These are phyloP conservation scores for Strigops habroptila DNA, from an alignment of 2,113 vertebrate species.

Conservation along the genomic window DNA sequence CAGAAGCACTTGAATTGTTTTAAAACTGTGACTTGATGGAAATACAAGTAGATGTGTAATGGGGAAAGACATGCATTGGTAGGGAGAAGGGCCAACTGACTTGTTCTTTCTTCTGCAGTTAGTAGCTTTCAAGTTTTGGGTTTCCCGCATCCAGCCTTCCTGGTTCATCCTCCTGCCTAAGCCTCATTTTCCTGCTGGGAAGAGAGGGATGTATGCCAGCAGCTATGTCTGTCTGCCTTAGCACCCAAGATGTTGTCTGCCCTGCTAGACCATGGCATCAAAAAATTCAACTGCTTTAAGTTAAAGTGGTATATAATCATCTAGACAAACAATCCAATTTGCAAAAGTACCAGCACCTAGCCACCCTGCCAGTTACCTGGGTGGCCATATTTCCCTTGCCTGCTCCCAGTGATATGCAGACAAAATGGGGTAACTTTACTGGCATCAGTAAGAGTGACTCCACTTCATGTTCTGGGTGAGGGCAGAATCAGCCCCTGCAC, in stretches of 20 bases:
- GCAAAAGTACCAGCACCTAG: not conserved
- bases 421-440: not conserved
- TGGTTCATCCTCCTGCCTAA: not conserved
- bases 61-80: not conserved
- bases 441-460: not conserved
- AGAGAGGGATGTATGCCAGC: not conserved
- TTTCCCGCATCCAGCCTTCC: not conserved
- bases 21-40: not conserved
- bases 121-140: not conserved
- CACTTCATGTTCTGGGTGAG: not conserved
- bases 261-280: not conserved
- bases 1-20: not conserved
- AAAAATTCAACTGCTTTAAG: rapidly evolving
- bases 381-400: not conserved
- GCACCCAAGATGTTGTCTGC: not conserved
- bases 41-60: not conserved
- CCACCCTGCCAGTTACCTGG: not conserved
- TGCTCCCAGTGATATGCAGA: not conserved
- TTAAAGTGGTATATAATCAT: not conserved
- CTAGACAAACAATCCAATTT: not conserved
- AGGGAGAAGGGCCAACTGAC: not conserved
- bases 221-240: not conserved
- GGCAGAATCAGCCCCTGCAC: not conserved
- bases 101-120: not conserved
- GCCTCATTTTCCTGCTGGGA: not conserved